Base-by-base conservation (phyloP, 2,113 vertebrate genomes). In the Arizona elegans region DNA sequence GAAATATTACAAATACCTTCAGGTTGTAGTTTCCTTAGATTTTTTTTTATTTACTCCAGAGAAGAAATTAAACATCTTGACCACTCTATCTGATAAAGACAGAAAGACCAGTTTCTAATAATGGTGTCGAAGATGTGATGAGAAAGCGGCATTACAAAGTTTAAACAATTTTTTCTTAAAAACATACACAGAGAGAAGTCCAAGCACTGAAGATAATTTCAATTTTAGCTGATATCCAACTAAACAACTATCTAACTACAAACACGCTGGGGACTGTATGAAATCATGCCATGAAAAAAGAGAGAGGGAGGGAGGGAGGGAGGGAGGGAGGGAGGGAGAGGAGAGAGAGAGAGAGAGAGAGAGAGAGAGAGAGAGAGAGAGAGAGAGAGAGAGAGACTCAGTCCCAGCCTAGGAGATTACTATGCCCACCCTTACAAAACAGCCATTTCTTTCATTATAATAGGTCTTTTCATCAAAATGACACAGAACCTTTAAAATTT, bases 381-480 rank as follows among this genome's bases (percentile, higher is more conserved):
- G 93, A 93, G 89, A 92, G 87, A 62, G 21, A 91, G 65, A 15
- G 13, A 19, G 29, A 9, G 29, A 90, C 3, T 91, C 13, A 91
- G 56, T 75, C 65, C 92, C 0, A 56, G 81, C 33, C 75, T 91
- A 95, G 95, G 96, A 96, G 96, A 95, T 97, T 96, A 96, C 96
- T 97, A 96, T 95, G 95, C 93, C 62, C 95, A 96, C 97, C 70
- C 97, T 97, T 97, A 97, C 96, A 97, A 81, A 97, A 96, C 97
- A 97, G 96, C 94, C 54, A 97, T 97, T 98, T 97, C 97, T 98
- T 98, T 98, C 96, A 97, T 97, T 96, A 97, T 96, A 96, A 96
- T 94, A 95, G 96, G 97, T 97, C 97, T 96, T 98, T 97, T 97
- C 96, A 97, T 96, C 96, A 93, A 95, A 97, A 81, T 94, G 95